Base-by-base conservation (phyloP, 2,113 vertebrate genomes). In the Gorsachius goisagi region DNA sequence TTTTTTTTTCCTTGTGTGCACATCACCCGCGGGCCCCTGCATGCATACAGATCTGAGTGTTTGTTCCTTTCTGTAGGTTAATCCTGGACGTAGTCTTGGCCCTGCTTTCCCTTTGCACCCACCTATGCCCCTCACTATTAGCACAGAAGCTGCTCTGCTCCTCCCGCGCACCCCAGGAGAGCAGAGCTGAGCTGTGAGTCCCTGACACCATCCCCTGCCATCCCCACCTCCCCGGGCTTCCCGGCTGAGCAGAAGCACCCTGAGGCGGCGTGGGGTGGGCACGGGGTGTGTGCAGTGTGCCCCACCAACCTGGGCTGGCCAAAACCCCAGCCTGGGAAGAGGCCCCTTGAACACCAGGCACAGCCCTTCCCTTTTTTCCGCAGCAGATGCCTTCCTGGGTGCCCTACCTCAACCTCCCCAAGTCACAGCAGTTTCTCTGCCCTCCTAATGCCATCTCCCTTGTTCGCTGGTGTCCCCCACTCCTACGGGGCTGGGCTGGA, bases 281-380 rank as follows among this genome's bases (percentile, higher is more conserved):
- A 24, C 10, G 50, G 13, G 7, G 17, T 30, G 58, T 52, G 2
- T 20, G 35, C 1, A 1, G 58, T 0, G 0, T 28, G n/a, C 24
- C 35, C 53, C 21, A 10, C 28, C 49, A 20, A 5, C 59, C 37
- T 5, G 26, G 33, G n/a, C 18, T 22, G 10, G 45, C 71, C 64
- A 37, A 32, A 67, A 10, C 75, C 8, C 19, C 28, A n/a, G 58
- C 52, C 28, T 33, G 24, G 26, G 12, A 33, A 67, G n/a, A 55
- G 32, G 35, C 18, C 21, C 15, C 19, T 18, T 0, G 1, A 4
- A 35, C 41, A 12, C 26, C n/a, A 55, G 5, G 0, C 50, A 39
- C 0, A 5, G 47, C 4, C 53, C 39, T 69, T 67, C 21, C 22
- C 22, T 80, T 7, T 49, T 47, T 55, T 35, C 13, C 41, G 18